Percentiles rank a stretch among this genome's conserved stretches.
phyloP scores from a whole-genome alignment of 2,797 vertebrate species.

The Discoglossus pictus region DNA sequence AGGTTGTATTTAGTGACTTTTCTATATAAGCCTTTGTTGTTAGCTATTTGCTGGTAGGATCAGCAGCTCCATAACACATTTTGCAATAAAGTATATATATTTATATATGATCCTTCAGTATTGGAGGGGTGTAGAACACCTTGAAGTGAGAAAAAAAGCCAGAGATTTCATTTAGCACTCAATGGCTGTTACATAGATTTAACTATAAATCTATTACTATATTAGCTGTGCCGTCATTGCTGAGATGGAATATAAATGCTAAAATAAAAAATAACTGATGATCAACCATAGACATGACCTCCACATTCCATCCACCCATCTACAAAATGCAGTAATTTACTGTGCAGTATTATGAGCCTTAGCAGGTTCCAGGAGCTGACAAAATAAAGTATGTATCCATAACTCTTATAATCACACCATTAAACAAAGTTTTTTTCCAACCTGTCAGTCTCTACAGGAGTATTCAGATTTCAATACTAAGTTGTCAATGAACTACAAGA shows the following conservation, averaged over 20 bases:
- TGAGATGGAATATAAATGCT: constrained; percentile 45
- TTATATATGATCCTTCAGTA: constrained; percentile 37
- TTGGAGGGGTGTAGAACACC: constrained; percentile 26
- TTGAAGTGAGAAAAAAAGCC: constrained; percentile 38
- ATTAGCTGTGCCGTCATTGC: constrained; percentile 33
- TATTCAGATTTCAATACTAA: constrained; percentile 2
- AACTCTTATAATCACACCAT: constrained; percentile 33
- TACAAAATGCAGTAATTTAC: constrained; percentile 47
- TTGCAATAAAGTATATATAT: constrained; percentile 24
- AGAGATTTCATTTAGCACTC: constrained; percentile 35
- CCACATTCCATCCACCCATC: constrained; percentile 42
- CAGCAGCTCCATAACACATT: constrained; percentile 11
- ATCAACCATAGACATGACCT: constrained; percentile 42
- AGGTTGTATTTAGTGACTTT: no score
- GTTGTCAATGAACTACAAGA: constrained; percentile 6
- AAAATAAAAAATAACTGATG: constrained; percentile 48
- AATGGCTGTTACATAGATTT: constrained; percentile 36
- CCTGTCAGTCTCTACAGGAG: neutral
- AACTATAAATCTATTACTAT: constrained; percentile 48
- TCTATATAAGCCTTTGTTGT: neutral
- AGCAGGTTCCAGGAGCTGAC: constrained; percentile 42
- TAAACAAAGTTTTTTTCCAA: constrained; percentile 31
- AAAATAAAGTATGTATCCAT: constrained; percentile 43
- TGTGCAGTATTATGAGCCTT: constrained; percentile 41
- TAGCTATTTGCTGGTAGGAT: constrained; percentile 14